phyloP scores from a whole-genome alignment of 30 jellyfish, hydroid and myxozoan genomes.

The Turritopsis dohrnii region DNA sequence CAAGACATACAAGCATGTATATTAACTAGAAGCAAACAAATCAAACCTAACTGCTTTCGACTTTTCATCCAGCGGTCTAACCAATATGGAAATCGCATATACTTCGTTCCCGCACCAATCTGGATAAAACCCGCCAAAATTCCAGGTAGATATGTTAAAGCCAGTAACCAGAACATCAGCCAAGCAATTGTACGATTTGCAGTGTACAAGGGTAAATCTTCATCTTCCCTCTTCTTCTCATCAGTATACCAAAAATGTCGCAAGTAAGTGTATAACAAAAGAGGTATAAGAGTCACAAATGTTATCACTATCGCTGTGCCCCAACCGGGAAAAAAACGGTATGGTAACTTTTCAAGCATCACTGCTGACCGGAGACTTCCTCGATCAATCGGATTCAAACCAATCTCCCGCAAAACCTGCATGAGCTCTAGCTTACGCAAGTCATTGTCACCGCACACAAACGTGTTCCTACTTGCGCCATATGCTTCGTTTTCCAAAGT shows the following conservation, averaged over 20 bases:
- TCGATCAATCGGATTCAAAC: constrained; percentile 64
- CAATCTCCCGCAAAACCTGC: constrained; percentile 59
- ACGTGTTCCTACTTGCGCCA: constrained; percentile 57
- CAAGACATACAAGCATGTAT: constrained; percentile 68
- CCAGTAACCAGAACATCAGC: constrained; percentile 57
- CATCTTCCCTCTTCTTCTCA: constrained; percentile 14
- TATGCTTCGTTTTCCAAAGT: constrained; percentile 51
- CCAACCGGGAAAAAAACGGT: constrained; percentile 72
- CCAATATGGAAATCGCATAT: constrained; percentile 66
- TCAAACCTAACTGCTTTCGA: constrained; percentile 79
- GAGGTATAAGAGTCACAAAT: constrained; percentile 20
- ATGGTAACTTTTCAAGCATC: constrained; percentile 53
- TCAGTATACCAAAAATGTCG: constrained; percentile 38
- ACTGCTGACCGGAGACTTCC: constrained; percentile 72
- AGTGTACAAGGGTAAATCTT: constrained; percentile 34
- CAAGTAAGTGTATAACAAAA: constrained; percentile 24
- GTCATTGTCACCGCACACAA: constrained; percentile 49
- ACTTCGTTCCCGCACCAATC: constrained; percentile 58
- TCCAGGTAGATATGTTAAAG: constrained; percentile 61
- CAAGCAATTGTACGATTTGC: constrained; percentile 48
- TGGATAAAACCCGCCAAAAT: constrained; percentile 69
- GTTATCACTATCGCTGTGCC: constrained; percentile 36
- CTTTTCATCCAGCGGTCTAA: constrained; percentile 77
- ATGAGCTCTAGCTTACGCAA: constrained; percentile 28
- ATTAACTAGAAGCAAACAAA: constrained; percentile 52